Percentiles rank a stretch among this genome's conserved stretches.
These are phyloP conservation scores for Pherbina coryleti DNA, from an alignment of 2,888 invertebrate genomes.

Conservation along the genomic window DNA sequence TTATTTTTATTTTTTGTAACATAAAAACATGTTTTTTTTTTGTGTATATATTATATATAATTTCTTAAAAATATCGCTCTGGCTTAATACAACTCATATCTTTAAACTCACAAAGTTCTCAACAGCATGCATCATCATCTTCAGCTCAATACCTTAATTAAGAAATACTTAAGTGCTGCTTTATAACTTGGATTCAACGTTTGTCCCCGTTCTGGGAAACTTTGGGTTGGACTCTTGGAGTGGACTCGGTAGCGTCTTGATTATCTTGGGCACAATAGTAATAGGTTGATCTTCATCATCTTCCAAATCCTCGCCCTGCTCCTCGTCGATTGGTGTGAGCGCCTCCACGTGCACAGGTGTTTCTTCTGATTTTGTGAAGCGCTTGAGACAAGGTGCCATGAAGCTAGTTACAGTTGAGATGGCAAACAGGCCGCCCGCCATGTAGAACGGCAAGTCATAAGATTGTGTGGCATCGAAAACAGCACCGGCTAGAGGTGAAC, in stretches of 20 bases:
- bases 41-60: background rate
- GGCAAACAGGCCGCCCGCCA: conserved; percentile 91
- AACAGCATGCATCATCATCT: too few species aligned
- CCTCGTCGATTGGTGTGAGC: conserved; percentile 86
- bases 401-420: conserved; percentile 88
- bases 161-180: conserved; percentile 27
- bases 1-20: background rate
- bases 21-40: background rate
- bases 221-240: conserved; percentile 55
- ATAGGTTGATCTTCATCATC: conserved; percentile 83
- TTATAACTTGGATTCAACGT: conserved; percentile 64
- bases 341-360: conserved; percentile 78
- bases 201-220: conserved; percentile 49
- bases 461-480: conserved; percentile 89
- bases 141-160: too few species aligned
- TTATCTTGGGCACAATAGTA: conserved; percentile 83
- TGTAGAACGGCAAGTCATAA: conserved; percentile 91
- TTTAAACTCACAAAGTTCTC: background rate
- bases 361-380: conserved; percentile 72
- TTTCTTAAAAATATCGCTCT: conserved; percentile 27
- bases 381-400: conserved; percentile 80
- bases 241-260: conserved; percentile 82
- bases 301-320: conserved; percentile 81
- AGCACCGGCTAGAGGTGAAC: conserved; percentile 86
- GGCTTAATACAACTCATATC: conserved; percentile 2